These are phyloP conservation scores for Homarus gammarus DNA, from an alignment of 2,888 invertebrate genomes.

Conservation along the genomic window DNA sequence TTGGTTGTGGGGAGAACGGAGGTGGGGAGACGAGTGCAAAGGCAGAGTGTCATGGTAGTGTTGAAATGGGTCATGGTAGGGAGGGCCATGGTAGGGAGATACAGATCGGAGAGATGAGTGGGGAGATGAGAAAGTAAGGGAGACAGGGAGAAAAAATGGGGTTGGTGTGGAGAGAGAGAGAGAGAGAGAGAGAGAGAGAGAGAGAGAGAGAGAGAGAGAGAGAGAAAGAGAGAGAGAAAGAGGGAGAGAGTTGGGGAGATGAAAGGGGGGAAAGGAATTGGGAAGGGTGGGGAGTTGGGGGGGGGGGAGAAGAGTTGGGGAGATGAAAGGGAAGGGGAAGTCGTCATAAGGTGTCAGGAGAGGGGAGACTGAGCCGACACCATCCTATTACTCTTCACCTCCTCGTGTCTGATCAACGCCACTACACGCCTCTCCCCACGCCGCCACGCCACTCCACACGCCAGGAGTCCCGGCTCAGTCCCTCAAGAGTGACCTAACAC, in stretches of 20 bases:
- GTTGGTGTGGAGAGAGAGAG: neutral
- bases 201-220: neutral
- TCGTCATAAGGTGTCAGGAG: neutral
- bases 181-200: neutral
- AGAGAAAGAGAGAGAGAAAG: too few species aligned
- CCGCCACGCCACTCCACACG: conserved; percentile 10
- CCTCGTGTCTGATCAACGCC: conserved; percentile 25
- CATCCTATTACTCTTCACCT: conserved; percentile 47
- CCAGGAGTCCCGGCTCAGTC: conserved; percentile 32
- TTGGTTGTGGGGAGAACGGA: neutral
- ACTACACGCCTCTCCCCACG: conserved; percentile 2
- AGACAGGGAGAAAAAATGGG: neutral
- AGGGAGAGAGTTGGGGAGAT: too few species aligned
- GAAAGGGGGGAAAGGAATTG: too few species aligned
- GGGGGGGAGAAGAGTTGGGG: too few species aligned
- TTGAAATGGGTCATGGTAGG: too few species aligned
- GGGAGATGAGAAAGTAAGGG: neutral
- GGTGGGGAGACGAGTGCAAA: neutral
- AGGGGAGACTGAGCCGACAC: neutral
- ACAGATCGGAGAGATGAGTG: neutral
- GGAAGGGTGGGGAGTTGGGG: too few species aligned
- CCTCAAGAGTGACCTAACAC: conserved; percentile 54
- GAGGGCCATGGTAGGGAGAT: neutral
- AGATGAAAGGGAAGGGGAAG: too few species aligned
- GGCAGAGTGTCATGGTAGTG: too few species aligned